A percentile compares a stretch with the other conserved stretches of the same genome.
Conservation (phyloP, 2,888 invertebrate species). For the Eucera pruinosa region DNA sequence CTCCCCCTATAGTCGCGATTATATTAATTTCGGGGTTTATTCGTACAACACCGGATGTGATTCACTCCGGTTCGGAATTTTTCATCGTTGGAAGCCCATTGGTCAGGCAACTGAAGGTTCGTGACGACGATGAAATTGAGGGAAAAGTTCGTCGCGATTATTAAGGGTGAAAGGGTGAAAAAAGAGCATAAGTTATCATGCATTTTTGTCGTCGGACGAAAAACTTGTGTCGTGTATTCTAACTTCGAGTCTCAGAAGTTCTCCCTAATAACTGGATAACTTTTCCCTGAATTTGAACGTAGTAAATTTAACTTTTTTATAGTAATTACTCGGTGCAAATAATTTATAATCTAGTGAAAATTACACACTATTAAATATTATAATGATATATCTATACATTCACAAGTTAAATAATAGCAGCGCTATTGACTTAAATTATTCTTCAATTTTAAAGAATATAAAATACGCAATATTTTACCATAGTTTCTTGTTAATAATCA, state of each 20-base stretch:
- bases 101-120: conserved; percentile 39
- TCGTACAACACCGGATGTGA: conserved; percentile 70
- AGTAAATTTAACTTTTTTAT: too few relatives aligned
- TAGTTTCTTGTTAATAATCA: too few relatives aligned
- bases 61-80: conserved; percentile 57
- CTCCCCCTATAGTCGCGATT: conserved; percentile 8
- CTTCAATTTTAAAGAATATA: too few relatives aligned
- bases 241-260: conserved; percentile 40
- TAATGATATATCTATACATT: too few relatives aligned
- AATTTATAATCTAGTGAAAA: too few relatives aligned
- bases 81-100: conserved; percentile 26
- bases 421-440: too few relatives aligned
- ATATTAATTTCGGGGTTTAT: conserved; percentile 29
- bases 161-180: conserved; percentile 44
- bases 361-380: too few relatives aligned
- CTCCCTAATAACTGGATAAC: conserved; percentile 21
- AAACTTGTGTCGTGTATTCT: conserved; percentile 28
- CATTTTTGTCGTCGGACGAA: conserved; percentile 2
- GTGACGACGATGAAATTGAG: conserved; percentile 51
- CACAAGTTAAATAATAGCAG: too few relatives aligned
- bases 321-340: too few relatives aligned
- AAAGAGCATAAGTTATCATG: conserved; percentile 4
- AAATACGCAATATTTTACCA: too few relatives aligned
- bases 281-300: too few relatives aligned
- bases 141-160: conserved; percentile 57